These are phyloP conservation scores for Catocala fraxini DNA, from an alignment of 2,888 invertebrate genomes.

Conservation along the genomic window DNA sequence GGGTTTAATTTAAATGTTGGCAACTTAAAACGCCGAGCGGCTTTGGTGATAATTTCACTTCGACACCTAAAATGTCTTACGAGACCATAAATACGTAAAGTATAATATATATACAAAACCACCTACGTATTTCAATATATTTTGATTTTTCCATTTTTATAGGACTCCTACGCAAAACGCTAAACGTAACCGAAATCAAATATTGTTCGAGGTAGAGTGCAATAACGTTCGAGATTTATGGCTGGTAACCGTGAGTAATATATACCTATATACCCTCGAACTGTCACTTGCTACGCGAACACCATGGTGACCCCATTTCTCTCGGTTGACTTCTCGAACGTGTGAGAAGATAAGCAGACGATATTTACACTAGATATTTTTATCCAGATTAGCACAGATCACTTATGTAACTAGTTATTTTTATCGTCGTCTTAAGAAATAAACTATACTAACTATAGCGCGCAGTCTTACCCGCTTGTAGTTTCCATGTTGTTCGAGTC, in stretches of 20 bases:
- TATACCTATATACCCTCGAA: slow-evolving; percentile 26
- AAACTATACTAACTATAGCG: no score
- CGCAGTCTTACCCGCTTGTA: no score
- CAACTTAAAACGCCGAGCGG: slow-evolving; percentile 19
- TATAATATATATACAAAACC: neutral
- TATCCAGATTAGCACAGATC: slow-evolving; percentile 22
- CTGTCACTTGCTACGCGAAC: slow-evolving; percentile 39
- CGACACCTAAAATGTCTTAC: neutral
- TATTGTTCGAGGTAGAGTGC: slow-evolving; percentile 2
- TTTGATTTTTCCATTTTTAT: neutral
- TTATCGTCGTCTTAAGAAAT: slow-evolving; percentile 1
- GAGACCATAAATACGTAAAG: neutral
- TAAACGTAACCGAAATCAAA: slow-evolving; percentile 1
- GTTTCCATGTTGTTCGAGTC: no score
- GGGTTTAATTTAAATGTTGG: slow-evolving; percentile 29
- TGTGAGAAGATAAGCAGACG: slow-evolving; percentile 21
- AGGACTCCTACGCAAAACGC: slow-evolving; percentile 1
- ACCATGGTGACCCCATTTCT: slow-evolving; percentile 43
- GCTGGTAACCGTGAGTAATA: slow-evolving; percentile 27
- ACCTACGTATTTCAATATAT: neutral
- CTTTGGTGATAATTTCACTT: neutral
- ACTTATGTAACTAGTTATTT: slow-evolving; percentile 19
- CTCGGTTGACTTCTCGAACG: slow-evolving; percentile 23
- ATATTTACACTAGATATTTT: slow-evolving; percentile 30
- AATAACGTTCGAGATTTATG: slow-evolving; percentile 35